Evolutionary conservation across 2,113 vertebrate genomes (phyloP), one percentile per base, ranked within the genome.

Genomic region (Dunckerocampus dactyliophorus): DNA sequence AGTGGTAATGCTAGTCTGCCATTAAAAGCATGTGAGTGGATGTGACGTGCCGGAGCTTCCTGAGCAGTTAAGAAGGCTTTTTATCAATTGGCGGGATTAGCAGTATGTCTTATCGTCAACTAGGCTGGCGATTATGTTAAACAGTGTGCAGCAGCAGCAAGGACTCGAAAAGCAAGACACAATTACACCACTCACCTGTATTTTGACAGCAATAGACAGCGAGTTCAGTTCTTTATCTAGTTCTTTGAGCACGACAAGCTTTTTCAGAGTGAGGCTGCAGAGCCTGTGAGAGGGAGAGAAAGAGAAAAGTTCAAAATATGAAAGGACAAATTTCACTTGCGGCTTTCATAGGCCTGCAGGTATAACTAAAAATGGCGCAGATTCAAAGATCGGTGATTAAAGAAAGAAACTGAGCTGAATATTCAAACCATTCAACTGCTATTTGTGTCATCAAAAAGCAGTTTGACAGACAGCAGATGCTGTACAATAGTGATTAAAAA

Each of bases 211-310:
- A 69, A 89, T 89, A n/a, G 88, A 88, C 50, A 90, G 74, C 1
- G 89, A 90, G 73, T 87, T 94, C 54, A 95, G 90, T 62, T 95
- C 94, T 82, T 94, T 95, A 75, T 95, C 94, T 91, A 95, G 90
- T 72, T 95, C 88, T 79, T 86, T 89, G 24, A 88, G 75, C 34
- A 89, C 84, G 0, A 90, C 84, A 61, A 88, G 86, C 76, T 93
- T 95, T 81, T 94, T 94, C 84, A 95, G 82, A 1, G 93, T 94
- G 74, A 95, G 87, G 81, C 87, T 95, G 85, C 93, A 95, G 5
- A 95, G 87, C 80, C 94, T 95, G 85, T 55, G 59, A 46, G 9
- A 54, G 19, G 60, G 3, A 59, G 10, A 61, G 43, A 69, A 28
- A 75, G 58, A 62, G 62, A 34, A 68, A 10, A 62, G 62, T 56